Percentiles rank a stretch among this genome's conserved stretches.
Evolutionary conservation across 2,888 invertebrate species (phyloP).

Genomic region (Aradus depressus): DNA sequence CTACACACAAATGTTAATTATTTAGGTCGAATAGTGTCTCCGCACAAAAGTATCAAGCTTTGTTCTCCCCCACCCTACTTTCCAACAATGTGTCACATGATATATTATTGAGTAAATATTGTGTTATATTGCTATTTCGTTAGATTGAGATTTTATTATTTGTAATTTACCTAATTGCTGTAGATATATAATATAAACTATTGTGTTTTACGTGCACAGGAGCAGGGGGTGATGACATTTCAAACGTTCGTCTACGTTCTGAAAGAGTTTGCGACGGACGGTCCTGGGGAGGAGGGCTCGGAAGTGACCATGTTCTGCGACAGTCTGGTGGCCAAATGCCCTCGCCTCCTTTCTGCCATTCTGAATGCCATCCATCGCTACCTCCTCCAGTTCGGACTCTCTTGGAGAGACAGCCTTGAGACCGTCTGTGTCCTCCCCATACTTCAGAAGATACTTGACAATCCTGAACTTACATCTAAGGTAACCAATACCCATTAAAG

Average conservation of each 20-base stretch:
- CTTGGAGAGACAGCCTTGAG: conserved; percentile 23
- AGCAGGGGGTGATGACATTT: conserved; percentile 20
- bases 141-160: too few relatives aligned
- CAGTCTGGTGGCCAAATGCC: background rate
- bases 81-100: too few relatives aligned
- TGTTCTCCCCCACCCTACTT: too few relatives aligned
- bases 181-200: background rate
- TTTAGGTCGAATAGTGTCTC: too few relatives aligned
- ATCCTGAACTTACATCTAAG: conserved; percentile 6
- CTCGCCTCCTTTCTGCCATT: conserved; percentile 7
- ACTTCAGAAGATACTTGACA: conserved; percentile 18
- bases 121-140: too few relatives aligned
- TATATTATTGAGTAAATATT: too few relatives aligned
- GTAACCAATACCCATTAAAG: too few relatives aligned
- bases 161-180: too few relatives aligned
- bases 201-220: conserved; percentile 8
- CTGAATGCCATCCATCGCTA: conserved; percentile 17
- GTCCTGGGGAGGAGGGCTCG: background rate
- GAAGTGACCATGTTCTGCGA: background rate
- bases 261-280: conserved; percentile 13
- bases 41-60: too few relatives aligned
- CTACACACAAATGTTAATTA: too few relatives aligned
- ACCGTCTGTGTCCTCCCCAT: conserved; percentile 14
- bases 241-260: conserved; percentile 20
- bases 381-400: conserved; percentile 18